Evolutionary conservation across 2,113 vertebrate species (phyloP).

Genomic region (Perca schrenkii): DNA sequence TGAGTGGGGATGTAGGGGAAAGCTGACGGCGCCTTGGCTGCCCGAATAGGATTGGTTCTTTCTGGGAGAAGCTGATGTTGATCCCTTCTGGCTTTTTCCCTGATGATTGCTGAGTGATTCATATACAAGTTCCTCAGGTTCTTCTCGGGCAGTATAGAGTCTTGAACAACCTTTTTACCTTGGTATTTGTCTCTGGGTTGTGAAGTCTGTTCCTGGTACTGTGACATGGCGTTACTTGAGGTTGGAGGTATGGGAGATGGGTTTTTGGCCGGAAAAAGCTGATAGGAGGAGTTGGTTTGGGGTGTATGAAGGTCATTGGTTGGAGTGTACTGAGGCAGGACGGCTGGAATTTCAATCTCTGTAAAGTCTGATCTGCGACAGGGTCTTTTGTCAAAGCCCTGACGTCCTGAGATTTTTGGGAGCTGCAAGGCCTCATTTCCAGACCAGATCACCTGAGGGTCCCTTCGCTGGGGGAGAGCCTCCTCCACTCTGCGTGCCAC

Average conservation of each 20-base stretch:
- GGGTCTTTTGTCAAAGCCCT: slow-evolving; percentile 68
- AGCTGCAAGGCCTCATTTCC: slow-evolving; percentile 83
- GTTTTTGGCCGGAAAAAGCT: slow-evolving; percentile 83
- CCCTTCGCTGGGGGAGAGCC: slow-evolving; percentile 51
- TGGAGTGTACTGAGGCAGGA: slow-evolving; percentile 72
- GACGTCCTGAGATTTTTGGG: slow-evolving; percentile 74
- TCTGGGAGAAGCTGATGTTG: slow-evolving; percentile 66
- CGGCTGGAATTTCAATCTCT: slow-evolving; percentile 86
- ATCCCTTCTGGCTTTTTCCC: slow-evolving; percentile 68
- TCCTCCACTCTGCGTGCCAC: slow-evolving; percentile 62
- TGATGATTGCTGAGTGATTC: slow-evolving; percentile 74
- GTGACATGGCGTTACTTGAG: slow-evolving; percentile 54
- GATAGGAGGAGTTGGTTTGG: slow-evolving; percentile 80
- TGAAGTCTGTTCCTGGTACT: slow-evolving; percentile 70
- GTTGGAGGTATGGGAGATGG: slow-evolving; percentile 62
- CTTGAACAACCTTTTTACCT: slow-evolving; percentile 57
- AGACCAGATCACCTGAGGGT: slow-evolving; percentile 78
- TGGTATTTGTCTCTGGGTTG: slow-evolving; percentile 66
- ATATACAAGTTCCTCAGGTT: slow-evolving; percentile 77
- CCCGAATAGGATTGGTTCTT: slow-evolving; percentile 49
- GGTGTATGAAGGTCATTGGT: slow-evolving; percentile 62
- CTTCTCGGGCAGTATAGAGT: slow-evolving; percentile 70
- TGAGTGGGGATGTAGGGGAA: slow-evolving; percentile 73
- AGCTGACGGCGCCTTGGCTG: slow-evolving; percentile 57
- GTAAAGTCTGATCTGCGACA: slow-evolving; percentile 84